Base-by-base conservation (phyloP, 1,140 invertebrate species). In the Pseudoatta argentina region DNA sequence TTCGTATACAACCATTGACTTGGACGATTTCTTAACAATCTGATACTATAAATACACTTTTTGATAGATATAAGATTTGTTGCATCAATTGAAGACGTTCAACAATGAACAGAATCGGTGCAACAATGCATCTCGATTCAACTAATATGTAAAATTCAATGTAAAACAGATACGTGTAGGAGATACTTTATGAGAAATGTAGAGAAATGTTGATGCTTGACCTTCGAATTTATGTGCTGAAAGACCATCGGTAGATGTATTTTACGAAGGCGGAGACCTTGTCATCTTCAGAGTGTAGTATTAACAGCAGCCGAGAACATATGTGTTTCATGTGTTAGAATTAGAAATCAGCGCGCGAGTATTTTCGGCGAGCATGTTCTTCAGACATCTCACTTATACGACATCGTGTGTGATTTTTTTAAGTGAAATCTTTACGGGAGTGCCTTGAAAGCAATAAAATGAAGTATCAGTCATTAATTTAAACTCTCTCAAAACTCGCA, bases 271-370 rank as follows among this genome's bases (percentile, higher is more conserved):
- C 59, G 63, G 78, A 78, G 59, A 85, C 73, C 88, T 90, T 89
- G 89, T 89, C 88, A 86, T 87, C 75, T n/a, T 55, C 76, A 53
- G 48, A 71, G 73, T 71, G 30, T 78, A 87, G 77, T 88, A 89
- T 89, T 89, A 89, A 34, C 12, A 24, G 39, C 57, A n/a, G 21
- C 39, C 34, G 66, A 16, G 71, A 85, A 89, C 89, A 90, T 86
- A 53, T 90, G 89, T 34, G 88, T 85, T 81, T 89, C 89, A 89
- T 90, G 48, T 88, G 88, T 89, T 61, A 18, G 72, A 79, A 59
- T 89, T 61, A 18, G 72, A 79, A 59, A 87, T 87, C 63, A 59
- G 63, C 34, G 61, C 63, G 69, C 16, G 86, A 81, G 48, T 90
- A 90, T 90, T 90, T 90, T 90, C 81, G 79, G 86, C 77, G 21